Conservation (phyloP, 2,113 vertebrate genomes). For the Ceratotherium simum region DNA sequence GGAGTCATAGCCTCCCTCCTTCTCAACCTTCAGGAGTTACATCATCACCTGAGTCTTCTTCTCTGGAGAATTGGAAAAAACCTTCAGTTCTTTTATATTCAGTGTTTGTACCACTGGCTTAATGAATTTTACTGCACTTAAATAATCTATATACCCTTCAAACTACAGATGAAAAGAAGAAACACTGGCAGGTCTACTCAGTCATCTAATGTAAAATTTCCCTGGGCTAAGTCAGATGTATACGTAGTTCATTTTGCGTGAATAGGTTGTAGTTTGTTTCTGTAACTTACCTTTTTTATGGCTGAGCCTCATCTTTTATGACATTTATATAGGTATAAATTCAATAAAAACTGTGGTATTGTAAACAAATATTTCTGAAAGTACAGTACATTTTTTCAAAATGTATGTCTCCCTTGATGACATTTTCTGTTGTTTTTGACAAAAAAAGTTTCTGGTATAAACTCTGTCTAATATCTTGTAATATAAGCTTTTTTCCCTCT, state of each 20-base stretch:
- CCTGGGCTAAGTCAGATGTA: neutral
- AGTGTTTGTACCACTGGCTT: neutral
- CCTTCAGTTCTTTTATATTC: neutral
- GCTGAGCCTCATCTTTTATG: neutral
- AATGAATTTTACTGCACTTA: neutral
- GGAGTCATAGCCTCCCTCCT: neutral
- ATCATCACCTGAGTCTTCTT: neutral
- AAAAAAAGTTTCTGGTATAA: neutral
- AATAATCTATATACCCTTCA: neutral
- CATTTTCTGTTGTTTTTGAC: neutral
- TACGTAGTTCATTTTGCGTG: neutral
- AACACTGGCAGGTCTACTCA: neutral
- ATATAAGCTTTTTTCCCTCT: neutral
- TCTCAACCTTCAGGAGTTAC: neutral
- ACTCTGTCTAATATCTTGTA: neutral
- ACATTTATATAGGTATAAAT: neutral
- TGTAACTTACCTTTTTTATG: neutral
- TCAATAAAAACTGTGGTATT: neutral
- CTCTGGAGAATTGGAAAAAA: neutral
- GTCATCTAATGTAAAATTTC: neutral
- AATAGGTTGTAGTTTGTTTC: neutral
- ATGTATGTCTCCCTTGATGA: neutral
- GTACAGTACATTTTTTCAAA: neutral
- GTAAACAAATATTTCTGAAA: constrained; percentile 4
- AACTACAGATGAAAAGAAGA: neutral